These are phyloP conservation scores for Allobates femoralis DNA, from an alignment of 2,797 vertebrate genomes.

Conservation along the genomic window DNA sequence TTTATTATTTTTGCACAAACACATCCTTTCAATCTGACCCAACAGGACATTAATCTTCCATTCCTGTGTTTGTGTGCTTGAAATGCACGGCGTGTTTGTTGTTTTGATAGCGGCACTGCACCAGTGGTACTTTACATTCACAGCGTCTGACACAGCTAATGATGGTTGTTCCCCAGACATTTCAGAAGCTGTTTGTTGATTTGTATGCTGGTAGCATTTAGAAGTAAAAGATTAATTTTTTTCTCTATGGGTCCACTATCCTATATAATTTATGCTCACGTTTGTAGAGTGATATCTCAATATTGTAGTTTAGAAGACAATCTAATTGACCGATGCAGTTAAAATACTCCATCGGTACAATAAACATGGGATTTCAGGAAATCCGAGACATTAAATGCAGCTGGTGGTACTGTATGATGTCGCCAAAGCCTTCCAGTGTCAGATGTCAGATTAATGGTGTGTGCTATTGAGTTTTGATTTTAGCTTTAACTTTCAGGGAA, in stretches of 20 bases:
- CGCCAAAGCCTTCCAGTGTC: conserved; percentile 15
- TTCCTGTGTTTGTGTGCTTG: conserved; percentile 59
- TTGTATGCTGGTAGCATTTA: conserved; percentile 62
- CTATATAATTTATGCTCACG: conserved; percentile 15
- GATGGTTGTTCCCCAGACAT: conserved; percentile 61
- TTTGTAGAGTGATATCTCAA: conserved; percentile 27
- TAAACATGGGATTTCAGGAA: neutral
- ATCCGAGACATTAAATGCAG: neutral
- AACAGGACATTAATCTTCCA: conserved; percentile 31
- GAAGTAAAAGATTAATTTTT: conserved; percentile 60
- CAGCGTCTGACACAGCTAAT: conserved; percentile 65
- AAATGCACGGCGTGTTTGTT: conserved; percentile 51
- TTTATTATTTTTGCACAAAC: conserved; percentile 26
- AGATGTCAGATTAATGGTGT: conserved; percentile 18
- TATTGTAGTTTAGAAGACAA: conserved; percentile 28
- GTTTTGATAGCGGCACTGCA: conserved; percentile 48
- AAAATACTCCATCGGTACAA: neutral
- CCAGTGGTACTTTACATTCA: conserved; percentile 66
- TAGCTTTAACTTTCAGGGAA: conserved; percentile 14
- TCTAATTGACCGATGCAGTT: conserved; percentile 1
- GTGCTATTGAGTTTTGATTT: neutral
- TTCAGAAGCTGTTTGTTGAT: conserved; percentile 66
- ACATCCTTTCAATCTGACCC: conserved; percentile 49
- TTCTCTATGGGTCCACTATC: conserved; percentile 62
- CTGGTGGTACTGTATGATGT: neutral